Evolutionary conservation across 2,888 invertebrate genomes (phyloP).

Genomic region (Blastobasis lacticolella): DNA sequence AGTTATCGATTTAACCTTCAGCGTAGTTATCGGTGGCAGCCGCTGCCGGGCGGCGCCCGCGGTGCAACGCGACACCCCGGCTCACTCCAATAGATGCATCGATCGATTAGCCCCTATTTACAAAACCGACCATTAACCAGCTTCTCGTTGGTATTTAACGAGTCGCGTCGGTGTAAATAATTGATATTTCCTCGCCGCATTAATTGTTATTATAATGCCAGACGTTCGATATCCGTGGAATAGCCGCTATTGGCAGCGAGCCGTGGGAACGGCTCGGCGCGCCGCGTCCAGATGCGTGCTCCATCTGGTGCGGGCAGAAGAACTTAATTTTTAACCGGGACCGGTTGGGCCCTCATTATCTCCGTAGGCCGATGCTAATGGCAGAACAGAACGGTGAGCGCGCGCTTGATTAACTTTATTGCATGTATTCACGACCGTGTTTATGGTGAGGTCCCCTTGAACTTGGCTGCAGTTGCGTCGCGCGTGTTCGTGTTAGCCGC

Average conservation of each 20-base stretch:
- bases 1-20: not conserved
- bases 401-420: slow-evolving; percentile 29
- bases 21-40: not conserved
- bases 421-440: slow-evolving; percentile 37
- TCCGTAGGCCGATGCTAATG: slow-evolving; percentile 38
- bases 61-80: no score
- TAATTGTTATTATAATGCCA: slow-evolving; percentile 43
- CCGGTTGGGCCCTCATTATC: slow-evolving; percentile 43
- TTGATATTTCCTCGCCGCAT: slow-evolving; percentile 33
- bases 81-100: slow-evolving; percentile 10
- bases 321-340: slow-evolving; percentile 42
- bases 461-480: slow-evolving; percentile 17
- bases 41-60: no score
- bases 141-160: slow-evolving; percentile 15
- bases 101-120: slow-evolving; percentile 35
- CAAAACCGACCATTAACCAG: slow-evolving; percentile 10
- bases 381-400: slow-evolving; percentile 20
- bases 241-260: slow-evolving; percentile 40
- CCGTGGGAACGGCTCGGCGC: slow-evolving; percentile 49
- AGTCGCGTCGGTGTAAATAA: slow-evolving; percentile 31
- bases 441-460: slow-evolving; percentile 28
- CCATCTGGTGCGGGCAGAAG: slow-evolving; percentile 41
- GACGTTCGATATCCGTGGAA: slow-evolving; percentile 29
- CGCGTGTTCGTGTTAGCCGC: slow-evolving; percentile 4
- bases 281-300: slow-evolving; percentile 28